Evolutionary conservation across 2,113 vertebrate species (phyloP).

Genomic region (Turdus rufiventris): DNA sequence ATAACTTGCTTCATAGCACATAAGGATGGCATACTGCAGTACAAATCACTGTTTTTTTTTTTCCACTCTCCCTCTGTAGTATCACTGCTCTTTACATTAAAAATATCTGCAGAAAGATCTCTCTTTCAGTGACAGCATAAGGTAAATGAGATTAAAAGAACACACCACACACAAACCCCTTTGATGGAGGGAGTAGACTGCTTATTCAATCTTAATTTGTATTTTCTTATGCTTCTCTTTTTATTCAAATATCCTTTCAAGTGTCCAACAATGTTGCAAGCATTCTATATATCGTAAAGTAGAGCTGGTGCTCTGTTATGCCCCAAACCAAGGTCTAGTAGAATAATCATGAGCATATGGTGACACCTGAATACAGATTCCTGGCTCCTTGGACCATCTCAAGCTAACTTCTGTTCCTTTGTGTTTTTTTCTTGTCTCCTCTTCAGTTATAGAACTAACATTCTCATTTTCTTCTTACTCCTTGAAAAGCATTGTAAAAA

Average conservation of each 20-base stretch:
- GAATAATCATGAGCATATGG: not conserved
- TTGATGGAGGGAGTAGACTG: not conserved
- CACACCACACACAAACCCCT: no score
- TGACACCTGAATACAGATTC: not conserved
- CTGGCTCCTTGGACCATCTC: not conserved
- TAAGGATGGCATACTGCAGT: not conserved
- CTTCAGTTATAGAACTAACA: accelerated
- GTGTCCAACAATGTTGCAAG: not conserved
- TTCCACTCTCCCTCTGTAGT: not conserved
- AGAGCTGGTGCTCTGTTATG: not conserved
- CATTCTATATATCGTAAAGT: not conserved
- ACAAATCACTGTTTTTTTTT: not conserved
- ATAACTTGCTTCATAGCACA: conserved; percentile 3
- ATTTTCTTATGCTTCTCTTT: not conserved
- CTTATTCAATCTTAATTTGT: not conserved
- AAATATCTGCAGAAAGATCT: not conserved
- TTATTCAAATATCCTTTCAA: not conserved
- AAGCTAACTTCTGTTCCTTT: not conserved
- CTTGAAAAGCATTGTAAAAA: not conserved
- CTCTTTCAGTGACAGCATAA: not conserved
- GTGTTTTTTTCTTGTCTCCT: not conserved
- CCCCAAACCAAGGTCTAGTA: not conserved
- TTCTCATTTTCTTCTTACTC: not conserved
- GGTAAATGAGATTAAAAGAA: not conserved
- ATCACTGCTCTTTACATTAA: not conserved